Evolutionary conservation across 2,113 vertebrate species (phyloP), one percentile per base, ranked within the genome.

Genomic region (Haliaeetus leucogaster): DNA sequence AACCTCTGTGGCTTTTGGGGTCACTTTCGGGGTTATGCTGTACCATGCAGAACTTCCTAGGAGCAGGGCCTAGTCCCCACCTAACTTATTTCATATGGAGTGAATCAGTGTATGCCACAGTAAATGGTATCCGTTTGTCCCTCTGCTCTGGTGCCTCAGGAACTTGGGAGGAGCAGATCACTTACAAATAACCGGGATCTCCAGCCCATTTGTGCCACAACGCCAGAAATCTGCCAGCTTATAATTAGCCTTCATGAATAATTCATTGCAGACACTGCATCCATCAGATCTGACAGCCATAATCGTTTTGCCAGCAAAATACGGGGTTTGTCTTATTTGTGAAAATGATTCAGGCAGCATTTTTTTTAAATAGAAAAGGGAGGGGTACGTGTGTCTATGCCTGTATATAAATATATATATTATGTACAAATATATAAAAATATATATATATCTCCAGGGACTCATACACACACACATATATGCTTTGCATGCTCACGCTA

Each of bases 221-320:
- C 1, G 21, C 82, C 84, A 87, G 84, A 59, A 95, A 95, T 76
- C 97, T 95, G 94, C 96, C 95, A 82, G 90, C 66, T 96, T 97
- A 76, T 97, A 97, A 98, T 98, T 98, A 98, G 94, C 90, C 68
- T 6, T 2, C 17, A 93, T 98, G 97, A 97, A 98, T 98, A 97
- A 98, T 97, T 97, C 97, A 97, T 97, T 29, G 83, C 22, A 95
- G 85, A 29, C 22, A 5, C 62, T 13, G 61, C 53, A 62, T 96
- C 95, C 90, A 61, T 96, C 86, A 89, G 90, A 72, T 77, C 91
- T 94, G 96, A 97, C 97, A 97, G 93, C 84, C 6, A 0, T 77
- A 94, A 97, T 96, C 63, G 26, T 95, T 87, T 80, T 89, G 94
- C 97, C 94, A 91, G 95, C 81, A 87, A 95, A 96, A 93, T 73